Base-by-base conservation (phyloP, 2,888 invertebrate species). In the Oeneis ivallda region DNA sequence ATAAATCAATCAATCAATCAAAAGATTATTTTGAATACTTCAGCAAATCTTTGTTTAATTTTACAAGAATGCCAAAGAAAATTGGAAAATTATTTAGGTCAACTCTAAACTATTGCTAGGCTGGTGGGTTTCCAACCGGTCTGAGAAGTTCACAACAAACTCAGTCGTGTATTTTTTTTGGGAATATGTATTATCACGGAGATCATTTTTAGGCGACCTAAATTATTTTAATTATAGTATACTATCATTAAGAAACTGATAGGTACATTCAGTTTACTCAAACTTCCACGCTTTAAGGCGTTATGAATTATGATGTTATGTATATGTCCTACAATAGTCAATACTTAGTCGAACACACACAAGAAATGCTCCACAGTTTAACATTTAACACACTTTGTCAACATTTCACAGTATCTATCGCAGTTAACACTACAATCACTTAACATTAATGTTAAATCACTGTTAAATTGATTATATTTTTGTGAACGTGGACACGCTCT, bases 401-500 rank as follows among this genome's bases (percentile, higher is more conserved):
- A 56, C 39, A 13, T 7, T 56, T 19, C 39, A 39, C 56, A 56
- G 19, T 39, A 2, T 39, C 10, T 19, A 41, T 39, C n/a, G 39
- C 15, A 56, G 11, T 19, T 54, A 54, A 39, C 45, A 37, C 32
- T 57, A 49, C 15, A 52, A 11, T 57, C 19, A 19, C 52, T 59
- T 47, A 64, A 43, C 53, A 52, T 57, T 63, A 54, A 63, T 7
- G 43, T 63, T 54, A 65, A 56, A 52, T 57, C 61, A 54, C 61
- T 7, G 43, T 63, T 54, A 65, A 56, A 52, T 66, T 45, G n/a
- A 62, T 61, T 63, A 39, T 45, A 54, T 43, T 39, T 64, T 63
- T 54, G 32, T 60, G 45, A 56, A 15, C 45, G 10, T 19, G 19
- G 52, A 68, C 72, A 70, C 68, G 61, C 52, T 65, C 71, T 52